These are phyloP conservation scores for Heterohyrax brucei DNA, from an alignment of 2,797 vertebrate genomes.

Conservation along the genomic window DNA sequence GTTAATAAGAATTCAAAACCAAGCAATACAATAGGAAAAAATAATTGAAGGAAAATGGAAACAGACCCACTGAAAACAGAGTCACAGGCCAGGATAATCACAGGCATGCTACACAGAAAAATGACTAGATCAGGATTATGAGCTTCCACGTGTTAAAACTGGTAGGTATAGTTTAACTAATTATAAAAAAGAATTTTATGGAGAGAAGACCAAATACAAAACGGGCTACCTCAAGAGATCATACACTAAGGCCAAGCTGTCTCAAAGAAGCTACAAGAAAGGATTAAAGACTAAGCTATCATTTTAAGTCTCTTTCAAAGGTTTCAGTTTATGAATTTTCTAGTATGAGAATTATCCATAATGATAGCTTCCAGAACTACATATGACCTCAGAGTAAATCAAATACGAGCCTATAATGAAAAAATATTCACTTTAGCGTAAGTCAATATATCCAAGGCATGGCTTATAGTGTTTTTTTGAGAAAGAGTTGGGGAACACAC, in stretches of 20 bases:
- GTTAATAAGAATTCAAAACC: constrained; percentile 61
- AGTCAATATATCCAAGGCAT: constrained; percentile 9
- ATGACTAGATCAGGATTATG: constrained; percentile 11
- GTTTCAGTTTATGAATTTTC: neutral
- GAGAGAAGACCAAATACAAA: constrained; percentile 8
- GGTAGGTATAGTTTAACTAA: neutral
- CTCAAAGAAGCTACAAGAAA: constrained; percentile 31
- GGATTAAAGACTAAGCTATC: constrained; percentile 24
- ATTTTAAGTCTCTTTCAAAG: neutral
- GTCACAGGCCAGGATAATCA: neutral
- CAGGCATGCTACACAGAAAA: neutral
- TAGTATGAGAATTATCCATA: neutral
- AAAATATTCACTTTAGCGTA: neutral
- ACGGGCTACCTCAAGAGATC: neutral
- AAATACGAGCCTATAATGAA: neutral
- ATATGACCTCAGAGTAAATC: neutral
- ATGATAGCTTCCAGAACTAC: neutral
- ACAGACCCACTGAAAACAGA: neutral
- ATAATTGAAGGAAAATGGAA: constrained; percentile 35
- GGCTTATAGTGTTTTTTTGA: constrained; percentile 21
- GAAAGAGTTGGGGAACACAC: neutral
- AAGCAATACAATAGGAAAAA: constrained; percentile 56
- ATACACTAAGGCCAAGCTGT: neutral
- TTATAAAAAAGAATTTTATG: neutral
- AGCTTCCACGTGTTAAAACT: neutral